A percentile compares a stretch with the other conserved stretches of the same genome.
Evolutionary conservation across 2,888 invertebrate species (phyloP).

Genomic region (Heteromyza rotundicornis): DNA sequence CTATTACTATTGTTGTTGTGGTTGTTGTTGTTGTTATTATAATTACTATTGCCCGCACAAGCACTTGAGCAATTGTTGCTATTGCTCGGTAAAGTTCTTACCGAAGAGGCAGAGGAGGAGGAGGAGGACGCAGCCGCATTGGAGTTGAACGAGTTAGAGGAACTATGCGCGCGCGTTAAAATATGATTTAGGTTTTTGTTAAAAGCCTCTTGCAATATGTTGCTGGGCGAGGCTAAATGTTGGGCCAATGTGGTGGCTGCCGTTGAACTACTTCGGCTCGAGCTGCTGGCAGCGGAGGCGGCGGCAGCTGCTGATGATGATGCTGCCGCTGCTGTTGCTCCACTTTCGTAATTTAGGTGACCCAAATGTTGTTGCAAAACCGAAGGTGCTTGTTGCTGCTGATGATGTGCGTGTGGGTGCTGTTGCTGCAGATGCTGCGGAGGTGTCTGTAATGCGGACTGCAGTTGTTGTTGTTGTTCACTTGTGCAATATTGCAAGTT

Average conservation of each 20-base stretch:
- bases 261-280: conserved; percentile 42
- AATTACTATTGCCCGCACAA: conserved; percentile 48
- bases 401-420: conserved; percentile 35
- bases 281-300: conserved; percentile 12
- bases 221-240: conserved; percentile 53
- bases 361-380: conserved; percentile 61
- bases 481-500: conserved; percentile 25
- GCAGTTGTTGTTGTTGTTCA: conserved; percentile 36
- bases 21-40: conserved; percentile 43
- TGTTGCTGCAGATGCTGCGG: conserved; percentile 24
- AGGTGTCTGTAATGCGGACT: conserved; percentile 17
- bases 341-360: conserved; percentile 58
- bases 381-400: conserved; percentile 39
- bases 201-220: conserved; percentile 49
- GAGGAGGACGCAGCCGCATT: conserved; percentile 27
- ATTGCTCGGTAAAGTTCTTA: conserved; percentile 3
- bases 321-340: conserved; percentile 37
- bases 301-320: conserved; percentile 24
- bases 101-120: conserved; percentile 23
- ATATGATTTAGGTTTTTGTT: conserved; percentile 47
- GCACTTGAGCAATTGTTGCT: conserved; percentile 47
- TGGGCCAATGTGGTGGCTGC: conserved; percentile 52
- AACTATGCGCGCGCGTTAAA: conserved; percentile 47
- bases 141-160: conserved; percentile 36
- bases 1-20: conserved; percentile 42